A percentile compares a stretch with the other conserved stretches of the same genome.
Conservation (phyloP, 2,888 invertebrate genomes). For the Lasiommata megera region DNA sequence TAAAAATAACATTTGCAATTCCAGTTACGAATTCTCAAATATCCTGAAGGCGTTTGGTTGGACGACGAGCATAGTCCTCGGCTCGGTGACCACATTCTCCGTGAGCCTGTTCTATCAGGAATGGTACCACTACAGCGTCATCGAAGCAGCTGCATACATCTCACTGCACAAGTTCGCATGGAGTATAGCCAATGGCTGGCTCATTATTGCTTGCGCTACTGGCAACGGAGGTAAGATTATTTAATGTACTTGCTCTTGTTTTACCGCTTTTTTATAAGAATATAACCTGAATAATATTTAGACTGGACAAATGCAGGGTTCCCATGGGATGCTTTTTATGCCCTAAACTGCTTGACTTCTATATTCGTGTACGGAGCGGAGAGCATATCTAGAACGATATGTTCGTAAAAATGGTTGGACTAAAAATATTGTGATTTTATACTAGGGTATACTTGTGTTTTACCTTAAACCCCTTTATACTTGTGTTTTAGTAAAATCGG, state of each 20-base stretch:
- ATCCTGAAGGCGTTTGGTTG: conserved; percentile 58
- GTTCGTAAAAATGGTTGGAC: no score
- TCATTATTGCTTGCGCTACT: conserved; percentile 85
- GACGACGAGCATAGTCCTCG: conserved; percentile 63
- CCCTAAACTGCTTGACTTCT: no score
- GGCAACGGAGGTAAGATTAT: conserved; percentile 81
- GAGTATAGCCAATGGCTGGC: conserved; percentile 86
- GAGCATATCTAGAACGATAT: no score
- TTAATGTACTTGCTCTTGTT: neutral
- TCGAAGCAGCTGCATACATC: conserved; percentile 84
- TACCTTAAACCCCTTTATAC: no score
- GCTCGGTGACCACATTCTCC: conserved; percentile 82
- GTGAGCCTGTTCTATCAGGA: conserved; percentile 84
- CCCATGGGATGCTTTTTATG: no score
- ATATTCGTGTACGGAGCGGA: no score
- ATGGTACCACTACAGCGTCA: conserved; percentile 77
- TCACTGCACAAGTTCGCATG: conserved; percentile 85
- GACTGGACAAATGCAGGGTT: no score
- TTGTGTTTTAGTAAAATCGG: no score
- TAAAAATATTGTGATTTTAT: no score
- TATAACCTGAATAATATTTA: no score
- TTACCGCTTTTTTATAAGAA: neutral
- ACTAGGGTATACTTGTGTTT: no score
- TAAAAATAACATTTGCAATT: conserved; percentile 21
- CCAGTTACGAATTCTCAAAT: conserved; percentile 60